These are phyloP conservation scores for Nephrotoma appendiculata DNA, from an alignment of 2,888 invertebrate species.

Conservation along the genomic window DNA sequence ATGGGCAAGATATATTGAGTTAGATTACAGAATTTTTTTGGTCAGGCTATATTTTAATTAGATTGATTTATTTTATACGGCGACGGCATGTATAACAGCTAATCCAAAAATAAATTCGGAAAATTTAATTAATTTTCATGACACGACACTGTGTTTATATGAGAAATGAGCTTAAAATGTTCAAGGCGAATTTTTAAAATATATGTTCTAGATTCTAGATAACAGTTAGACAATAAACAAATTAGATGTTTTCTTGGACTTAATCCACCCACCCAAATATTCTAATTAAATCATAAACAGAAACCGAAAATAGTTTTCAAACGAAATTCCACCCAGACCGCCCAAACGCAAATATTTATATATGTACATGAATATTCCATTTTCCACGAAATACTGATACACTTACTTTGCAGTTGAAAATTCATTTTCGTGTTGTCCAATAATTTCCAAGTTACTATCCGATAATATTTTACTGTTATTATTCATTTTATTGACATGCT, in stretches of 20 bases:
- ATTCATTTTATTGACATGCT: not conserved
- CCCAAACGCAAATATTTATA: too few relatives aligned
- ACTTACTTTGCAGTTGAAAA: not conserved
- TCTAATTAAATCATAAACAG: not conserved
- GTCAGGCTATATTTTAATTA: not conserved
- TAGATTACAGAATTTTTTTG: not conserved
- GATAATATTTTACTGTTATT: not conserved
- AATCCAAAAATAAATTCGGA: not conserved
- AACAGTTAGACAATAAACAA: not conserved
- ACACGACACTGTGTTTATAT: not conserved
- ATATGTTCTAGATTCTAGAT: not conserved
- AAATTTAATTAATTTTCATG: not conserved
- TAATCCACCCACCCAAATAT: not conserved
- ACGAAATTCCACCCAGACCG: too few relatives aligned
- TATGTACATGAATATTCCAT: not conserved
- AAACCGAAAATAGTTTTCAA: too few relatives aligned
- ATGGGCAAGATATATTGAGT: not conserved
- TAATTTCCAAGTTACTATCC: not conserved
- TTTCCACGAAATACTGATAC: not conserved
- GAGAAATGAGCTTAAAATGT: not conserved
- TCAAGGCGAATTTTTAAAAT: not conserved
- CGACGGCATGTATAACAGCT: not conserved
- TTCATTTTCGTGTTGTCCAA: not conserved
- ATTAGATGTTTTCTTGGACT: not conserved
- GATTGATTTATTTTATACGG: not conserved